phyloP scores from a whole-genome alignment of 2,888 invertebrate species.

The Cerastoderma edule region DNA sequence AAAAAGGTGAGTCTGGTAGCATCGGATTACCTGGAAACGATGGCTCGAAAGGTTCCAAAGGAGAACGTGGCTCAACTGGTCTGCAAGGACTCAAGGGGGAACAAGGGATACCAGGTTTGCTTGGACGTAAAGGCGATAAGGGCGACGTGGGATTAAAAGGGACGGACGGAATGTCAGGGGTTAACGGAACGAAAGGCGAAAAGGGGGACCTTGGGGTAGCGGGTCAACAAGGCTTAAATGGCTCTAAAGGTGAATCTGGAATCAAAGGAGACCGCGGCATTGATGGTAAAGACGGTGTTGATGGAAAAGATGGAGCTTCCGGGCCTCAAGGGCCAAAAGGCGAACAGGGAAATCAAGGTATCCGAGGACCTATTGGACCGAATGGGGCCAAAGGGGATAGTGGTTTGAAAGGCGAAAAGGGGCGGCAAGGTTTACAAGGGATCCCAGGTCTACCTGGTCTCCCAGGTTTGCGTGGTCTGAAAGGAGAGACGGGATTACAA shows the following conservation, averaged over 20 bases:
- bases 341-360: slow-evolving; percentile 8
- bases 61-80: slow-evolving; percentile 21
- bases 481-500: neutral
- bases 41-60: slow-evolving; percentile 30
- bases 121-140: slow-evolving; percentile 34
- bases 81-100: slow-evolving; percentile 27
- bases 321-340: slow-evolving; percentile 4
- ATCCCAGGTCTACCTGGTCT: slow-evolving; percentile 17
- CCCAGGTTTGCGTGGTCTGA: slow-evolving; percentile 14
- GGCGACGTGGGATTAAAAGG: slow-evolving; percentile 3
- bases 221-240: slow-evolving; percentile 20
- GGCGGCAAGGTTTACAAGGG: slow-evolving; percentile 27
- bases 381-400: slow-evolving; percentile 25
- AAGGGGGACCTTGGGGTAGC: slow-evolving; percentile 21
- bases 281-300: slow-evolving; percentile 8
- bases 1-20: slow-evolving; percentile 19
- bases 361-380: slow-evolving; percentile 22
- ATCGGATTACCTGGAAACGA: slow-evolving; percentile 32
- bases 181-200: slow-evolving; percentile 29
- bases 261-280: slow-evolving; percentile 26
- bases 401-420: slow-evolving; percentile 27
- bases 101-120: slow-evolving; percentile 22
- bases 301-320: slow-evolving; percentile 12
- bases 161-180: slow-evolving; percentile 21
- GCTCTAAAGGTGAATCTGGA: slow-evolving; percentile 28